Base-by-base conservation (phyloP, 2,888 invertebrate genomes). In the Netelia virgata region DNA sequence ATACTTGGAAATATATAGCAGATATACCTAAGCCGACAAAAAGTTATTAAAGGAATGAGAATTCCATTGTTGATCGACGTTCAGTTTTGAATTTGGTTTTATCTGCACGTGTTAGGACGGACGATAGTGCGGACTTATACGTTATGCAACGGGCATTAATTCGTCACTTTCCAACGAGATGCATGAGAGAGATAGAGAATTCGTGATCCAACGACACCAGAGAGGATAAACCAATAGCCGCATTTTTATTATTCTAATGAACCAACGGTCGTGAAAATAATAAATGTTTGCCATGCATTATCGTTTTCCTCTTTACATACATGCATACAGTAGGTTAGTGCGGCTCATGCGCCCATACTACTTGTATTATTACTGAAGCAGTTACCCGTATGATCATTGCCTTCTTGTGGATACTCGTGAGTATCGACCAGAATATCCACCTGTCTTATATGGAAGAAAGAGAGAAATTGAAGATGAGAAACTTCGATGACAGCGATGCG, bases 201-300 rank as follows among this genome's bases (percentile, higher is more conserved):
- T 57, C 18, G 41, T 41, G 36, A 41, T 41, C 6, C 3, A 50
- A 50, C n/a, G 66, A 70, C 9, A 16, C 23, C 1, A n/a, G 47
- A 16, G 16, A 11, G 23, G 59, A 28, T 74, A 1, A 63, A 50
- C 47, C 50, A 57, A 66, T 18, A 57, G 59, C 28, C 76, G 57
- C 66, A 72, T 72, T 72, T 82, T 82, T 76, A 76, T 72, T 76
- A 76, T 82, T 82, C 76, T 76, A 72, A 76, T 76, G 76, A 82
- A 70, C 57, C 70, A 70, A 82, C 82, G 59, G 76, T 59, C 76
- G 50, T 76, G 66, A 72, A 64, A 61, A 79, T 64, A 79, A 79
- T 79, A 59, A 70, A 82, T 47, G 36, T 47, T 47, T 47, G 1
- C 3, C 10, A 14, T 47, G 11, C 47, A 47, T 47, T 3, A 5